A percentile compares a stretch with the other conserved stretches of the same genome.
Conservation (phyloP, 2,797 vertebrate genomes). For the Rallus crepitans region DNA sequence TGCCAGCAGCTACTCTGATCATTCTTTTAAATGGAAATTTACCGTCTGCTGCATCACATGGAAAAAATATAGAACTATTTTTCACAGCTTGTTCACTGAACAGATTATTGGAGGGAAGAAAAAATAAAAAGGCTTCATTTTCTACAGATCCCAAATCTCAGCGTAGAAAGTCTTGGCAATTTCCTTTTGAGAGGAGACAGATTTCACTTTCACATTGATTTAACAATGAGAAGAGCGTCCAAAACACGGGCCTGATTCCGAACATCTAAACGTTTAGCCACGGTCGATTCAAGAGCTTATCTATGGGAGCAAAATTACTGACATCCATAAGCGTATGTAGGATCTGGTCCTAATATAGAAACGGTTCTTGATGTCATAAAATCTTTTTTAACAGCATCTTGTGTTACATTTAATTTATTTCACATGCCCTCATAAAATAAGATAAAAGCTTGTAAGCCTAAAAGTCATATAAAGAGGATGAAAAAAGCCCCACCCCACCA, state of each 20-base stretch:
- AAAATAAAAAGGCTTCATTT: constrained; percentile 82
- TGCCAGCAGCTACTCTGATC: constrained; percentile 84
- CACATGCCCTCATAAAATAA: constrained; percentile 67
- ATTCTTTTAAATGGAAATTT: constrained; percentile 88
- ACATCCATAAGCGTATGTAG: constrained; percentile 31
- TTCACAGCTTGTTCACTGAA: constrained; percentile 87
- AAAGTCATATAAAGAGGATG: constrained; percentile 52
- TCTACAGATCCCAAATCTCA: constrained; percentile 81
- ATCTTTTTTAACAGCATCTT: constrained; percentile 70
- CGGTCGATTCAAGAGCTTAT: constrained; percentile 42
- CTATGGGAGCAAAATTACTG: constrained; percentile 36
- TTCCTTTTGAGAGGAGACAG: constrained; percentile 81
- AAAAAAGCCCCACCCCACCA: neutral
- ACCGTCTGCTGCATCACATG: constrained; percentile 85
- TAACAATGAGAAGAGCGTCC: constrained; percentile 78
- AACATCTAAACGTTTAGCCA: constrained; percentile 9
- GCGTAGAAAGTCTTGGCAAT: constrained; percentile 82
- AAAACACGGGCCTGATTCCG: constrained; percentile 67
- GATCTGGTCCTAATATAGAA: constrained; percentile 71
- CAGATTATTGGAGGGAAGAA: constrained; percentile 83
- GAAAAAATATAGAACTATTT: constrained; percentile 86
- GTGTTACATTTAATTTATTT: constrained; percentile 72
- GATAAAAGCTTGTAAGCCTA: constrained; percentile 65
- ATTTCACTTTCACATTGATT: constrained; percentile 83
- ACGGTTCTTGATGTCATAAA: constrained; percentile 58